A percentile compares a stretch with the other conserved stretches of the same genome.
These are phyloP conservation scores for Pyrgus malvae DNA, from an alignment of 2,888 invertebrate species.

Conservation along the genomic window DNA sequence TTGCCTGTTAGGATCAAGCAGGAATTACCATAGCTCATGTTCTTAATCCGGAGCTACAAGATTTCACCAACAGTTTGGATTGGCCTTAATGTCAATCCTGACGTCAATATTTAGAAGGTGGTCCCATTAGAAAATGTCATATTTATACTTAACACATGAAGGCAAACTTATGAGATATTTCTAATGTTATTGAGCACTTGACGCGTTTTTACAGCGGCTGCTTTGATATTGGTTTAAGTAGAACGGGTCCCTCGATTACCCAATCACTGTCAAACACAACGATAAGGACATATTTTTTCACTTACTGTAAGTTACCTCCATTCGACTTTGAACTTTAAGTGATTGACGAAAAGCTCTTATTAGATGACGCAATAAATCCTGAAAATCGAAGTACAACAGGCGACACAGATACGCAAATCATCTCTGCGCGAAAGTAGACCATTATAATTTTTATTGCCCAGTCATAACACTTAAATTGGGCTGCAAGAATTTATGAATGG, in stretches of 20 bases:
- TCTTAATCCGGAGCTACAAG: too few relatives aligned
- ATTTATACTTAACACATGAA: background rate
- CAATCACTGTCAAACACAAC: slow-evolving; percentile 15
- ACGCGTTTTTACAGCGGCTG: background rate
- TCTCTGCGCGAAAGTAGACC: background rate
- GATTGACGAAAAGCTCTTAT: background rate
- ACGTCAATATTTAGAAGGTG: too few relatives aligned
- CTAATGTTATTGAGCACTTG: slow-evolving; percentile 11
- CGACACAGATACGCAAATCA: slow-evolving; percentile 20
- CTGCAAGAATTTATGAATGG: slow-evolving; percentile 18
- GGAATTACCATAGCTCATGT: too few relatives aligned
- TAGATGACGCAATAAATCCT: background rate
- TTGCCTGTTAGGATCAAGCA: too few relatives aligned
- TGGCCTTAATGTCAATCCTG: too few relatives aligned
- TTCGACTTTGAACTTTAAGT: background rate
- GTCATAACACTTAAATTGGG: slow-evolving; percentile 17
- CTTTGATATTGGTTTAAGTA: slow-evolving; percentile 20
- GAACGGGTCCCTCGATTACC: slow-evolving; percentile 13
- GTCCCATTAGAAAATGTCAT: too few relatives aligned
- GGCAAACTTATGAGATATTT: slow-evolving; percentile 2
- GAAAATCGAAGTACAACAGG: slow-evolving; percentile 12
- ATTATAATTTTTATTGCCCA: slow-evolving; percentile 20
- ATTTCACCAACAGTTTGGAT: too few relatives aligned
- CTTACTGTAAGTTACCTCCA: background rate
- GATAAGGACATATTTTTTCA: slow-evolving; percentile 20